These are phyloP conservation scores for Dorcus parallelipipedus DNA, from an alignment of 2,888 invertebrate genomes.

Conservation along the genomic window DNA sequence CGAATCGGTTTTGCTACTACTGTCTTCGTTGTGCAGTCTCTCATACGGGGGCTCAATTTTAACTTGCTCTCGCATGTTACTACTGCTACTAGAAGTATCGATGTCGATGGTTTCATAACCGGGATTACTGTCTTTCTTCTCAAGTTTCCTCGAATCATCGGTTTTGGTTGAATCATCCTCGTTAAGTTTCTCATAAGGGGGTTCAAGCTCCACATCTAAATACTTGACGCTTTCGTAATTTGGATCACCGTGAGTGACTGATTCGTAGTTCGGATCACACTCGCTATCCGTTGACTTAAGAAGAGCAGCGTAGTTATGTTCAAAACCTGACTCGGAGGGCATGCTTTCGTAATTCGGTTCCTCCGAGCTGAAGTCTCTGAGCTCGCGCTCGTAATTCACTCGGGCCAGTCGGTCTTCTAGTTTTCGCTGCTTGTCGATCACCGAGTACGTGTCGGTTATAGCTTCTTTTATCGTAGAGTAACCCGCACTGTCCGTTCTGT, in stretches of 20 bases:
- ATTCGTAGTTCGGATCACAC: constrained; percentile 68
- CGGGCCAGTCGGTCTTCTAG: constrained; percentile 48
- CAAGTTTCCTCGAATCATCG: constrained; percentile 20
- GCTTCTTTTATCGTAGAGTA: constrained; percentile 39
- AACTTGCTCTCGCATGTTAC: not conserved
- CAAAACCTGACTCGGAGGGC: constrained; percentile 49
- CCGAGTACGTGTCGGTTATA: constrained; percentile 23
- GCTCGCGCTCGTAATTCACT: constrained; percentile 54
- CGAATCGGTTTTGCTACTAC: constrained; percentile 34
- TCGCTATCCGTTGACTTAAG: constrained; percentile 61
- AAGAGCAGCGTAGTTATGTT: constrained; percentile 59
- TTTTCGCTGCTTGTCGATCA: constrained; percentile 32
- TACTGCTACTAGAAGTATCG: constrained; percentile 15
- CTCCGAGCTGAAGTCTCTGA: constrained; percentile 35
- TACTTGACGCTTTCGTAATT: constrained; percentile 82
- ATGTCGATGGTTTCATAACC: constrained; percentile 22
- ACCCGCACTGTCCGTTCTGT: constrained; percentile 46
- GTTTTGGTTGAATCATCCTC: constrained; percentile 34
- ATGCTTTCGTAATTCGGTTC: constrained; percentile 79
- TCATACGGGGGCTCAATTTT: constrained; percentile 66
- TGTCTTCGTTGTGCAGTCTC: constrained; percentile 47
- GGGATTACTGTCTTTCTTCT: constrained; percentile 7
- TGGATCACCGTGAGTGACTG: constrained; percentile 66
- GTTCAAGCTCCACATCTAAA: constrained; percentile 63
- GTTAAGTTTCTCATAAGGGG: constrained; percentile 61